These are phyloP conservation scores for Alouatta palliata DNA, from an alignment of 2,113 vertebrate genomes.

Conservation along the genomic window DNA sequence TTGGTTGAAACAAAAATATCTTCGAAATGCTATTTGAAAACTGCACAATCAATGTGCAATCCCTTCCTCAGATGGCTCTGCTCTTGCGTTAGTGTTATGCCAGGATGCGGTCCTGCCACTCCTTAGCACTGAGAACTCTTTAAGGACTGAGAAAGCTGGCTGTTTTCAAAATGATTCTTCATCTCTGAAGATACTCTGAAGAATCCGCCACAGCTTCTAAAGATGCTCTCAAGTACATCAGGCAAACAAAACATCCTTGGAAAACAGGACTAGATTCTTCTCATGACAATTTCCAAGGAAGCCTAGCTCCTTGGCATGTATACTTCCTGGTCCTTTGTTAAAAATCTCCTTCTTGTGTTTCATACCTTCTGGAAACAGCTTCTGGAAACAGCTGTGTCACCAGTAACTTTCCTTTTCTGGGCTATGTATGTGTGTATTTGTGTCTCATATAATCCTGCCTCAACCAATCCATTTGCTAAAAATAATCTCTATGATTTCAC, in stretches of 20 bases:
- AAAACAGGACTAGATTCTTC: not conserved
- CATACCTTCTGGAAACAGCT: not conserved
- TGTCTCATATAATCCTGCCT: not conserved
- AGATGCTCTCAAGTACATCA: not conserved
- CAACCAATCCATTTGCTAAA: conserved; percentile 47
- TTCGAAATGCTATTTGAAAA: not conserved
- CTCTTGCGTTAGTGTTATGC: not conserved
- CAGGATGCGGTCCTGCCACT: not conserved
- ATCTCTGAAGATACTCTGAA: not conserved
- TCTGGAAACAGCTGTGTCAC: not conserved
- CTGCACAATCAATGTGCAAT: not conserved
- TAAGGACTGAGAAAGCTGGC: not conserved
- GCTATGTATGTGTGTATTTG: not conserved
- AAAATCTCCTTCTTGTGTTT: not conserved
- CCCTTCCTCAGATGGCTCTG: not conserved
- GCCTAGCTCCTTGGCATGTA: not conserved
- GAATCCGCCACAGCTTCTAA: not conserved
- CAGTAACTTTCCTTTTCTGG: conserved; percentile 42
- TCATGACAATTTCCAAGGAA: not conserved
- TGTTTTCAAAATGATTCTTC: not conserved
- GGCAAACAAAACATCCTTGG: not conserved
- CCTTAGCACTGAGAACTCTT: not conserved
- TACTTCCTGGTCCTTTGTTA: not conserved
- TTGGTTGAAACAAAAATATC: not conserved
- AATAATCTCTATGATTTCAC: conserved; percentile 31